Percentiles rank a stretch among this genome's conserved stretches.
Conservation (phyloP, 2,888 invertebrate species). For the Morpho helenor region DNA sequence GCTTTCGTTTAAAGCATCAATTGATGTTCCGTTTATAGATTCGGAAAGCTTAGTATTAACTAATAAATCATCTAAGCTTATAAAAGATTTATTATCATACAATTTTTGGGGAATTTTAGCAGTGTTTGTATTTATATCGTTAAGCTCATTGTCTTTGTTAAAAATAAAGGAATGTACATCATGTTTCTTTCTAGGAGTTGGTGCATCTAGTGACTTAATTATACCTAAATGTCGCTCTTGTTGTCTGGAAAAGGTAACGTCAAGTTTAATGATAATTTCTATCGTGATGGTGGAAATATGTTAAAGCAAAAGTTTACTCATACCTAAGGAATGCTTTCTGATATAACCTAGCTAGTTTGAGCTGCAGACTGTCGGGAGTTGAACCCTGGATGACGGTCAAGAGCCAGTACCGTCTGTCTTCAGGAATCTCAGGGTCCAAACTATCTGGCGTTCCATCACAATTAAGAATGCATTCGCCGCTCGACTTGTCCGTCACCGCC, state of each 20-base stretch:
- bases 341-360: slow-evolving; percentile 87
- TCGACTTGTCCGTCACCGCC: slow-evolving; percentile 70
- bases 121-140: slow-evolving; percentile 38
- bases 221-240: slow-evolving; percentile 90
- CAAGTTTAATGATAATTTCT: not conserved
- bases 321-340: slow-evolving; percentile 89
- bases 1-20: slow-evolving; percentile 15
- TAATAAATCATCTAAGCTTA: slow-evolving; percentile 27
- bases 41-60: slow-evolving; percentile 21
- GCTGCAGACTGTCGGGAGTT: slow-evolving; percentile 83
- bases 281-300: too few relatives aligned
- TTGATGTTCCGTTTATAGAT: slow-evolving; percentile 18
- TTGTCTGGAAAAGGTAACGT: slow-evolving; percentile 75
- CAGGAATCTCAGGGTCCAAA: slow-evolving; percentile 75
- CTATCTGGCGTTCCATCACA: slow-evolving; percentile 70
- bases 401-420: slow-evolving; percentile 88
- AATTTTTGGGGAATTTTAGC: slow-evolving; percentile 50
- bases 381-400: slow-evolving; percentile 84
- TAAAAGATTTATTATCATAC: slow-evolving; percentile 46
- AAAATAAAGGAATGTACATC: slow-evolving; percentile 70
- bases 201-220: slow-evolving; percentile 71
- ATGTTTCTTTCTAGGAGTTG: slow-evolving; percentile 65
- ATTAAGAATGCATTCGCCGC: slow-evolving; percentile 74
- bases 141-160: slow-evolving; percentile 51
- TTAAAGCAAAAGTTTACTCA: not conserved